Conservation (phyloP, 2,797 vertebrate genomes). For the Gymnothorax javanicus region DNA sequence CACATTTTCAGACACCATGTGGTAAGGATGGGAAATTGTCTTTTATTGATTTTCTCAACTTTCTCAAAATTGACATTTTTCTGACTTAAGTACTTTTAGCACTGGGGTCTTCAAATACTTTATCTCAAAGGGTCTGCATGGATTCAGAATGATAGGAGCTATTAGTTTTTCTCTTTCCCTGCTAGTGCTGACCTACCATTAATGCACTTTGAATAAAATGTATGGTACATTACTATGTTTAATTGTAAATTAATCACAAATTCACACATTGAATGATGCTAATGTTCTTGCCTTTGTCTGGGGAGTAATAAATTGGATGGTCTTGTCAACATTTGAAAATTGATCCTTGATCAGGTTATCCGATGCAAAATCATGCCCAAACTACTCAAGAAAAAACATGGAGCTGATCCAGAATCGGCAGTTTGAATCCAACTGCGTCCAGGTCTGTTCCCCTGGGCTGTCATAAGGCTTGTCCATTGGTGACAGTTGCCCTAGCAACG, state of each 20-base stretch:
- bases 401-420: conserved; percentile 5
- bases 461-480: conserved; percentile 68
- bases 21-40: too few relatives aligned
- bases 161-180: neutral
- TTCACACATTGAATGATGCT: neutral
- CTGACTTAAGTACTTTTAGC: too few relatives aligned
- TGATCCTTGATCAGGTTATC: neutral
- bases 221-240: neutral
- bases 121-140: neutral
- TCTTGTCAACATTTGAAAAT: neutral
- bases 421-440: conserved; percentile 11
- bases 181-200: neutral
- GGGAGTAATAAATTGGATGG: too few relatives aligned
- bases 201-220: neutral
- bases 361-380: neutral
- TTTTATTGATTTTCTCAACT: too few relatives aligned
- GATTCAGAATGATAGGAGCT: neutral
- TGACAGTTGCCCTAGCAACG: conserved; percentile 74
- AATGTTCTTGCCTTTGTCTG: neutral
- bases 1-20: too few relatives aligned
- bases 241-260: neutral
- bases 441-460: conserved; percentile 41
- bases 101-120: neutral
- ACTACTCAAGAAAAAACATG: neutral
- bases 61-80: too few relatives aligned